Evolutionary conservation across 2,113 vertebrate genomes (phyloP), one percentile per base, ranked within the genome.

Genomic region (Pagrus major): DNA sequence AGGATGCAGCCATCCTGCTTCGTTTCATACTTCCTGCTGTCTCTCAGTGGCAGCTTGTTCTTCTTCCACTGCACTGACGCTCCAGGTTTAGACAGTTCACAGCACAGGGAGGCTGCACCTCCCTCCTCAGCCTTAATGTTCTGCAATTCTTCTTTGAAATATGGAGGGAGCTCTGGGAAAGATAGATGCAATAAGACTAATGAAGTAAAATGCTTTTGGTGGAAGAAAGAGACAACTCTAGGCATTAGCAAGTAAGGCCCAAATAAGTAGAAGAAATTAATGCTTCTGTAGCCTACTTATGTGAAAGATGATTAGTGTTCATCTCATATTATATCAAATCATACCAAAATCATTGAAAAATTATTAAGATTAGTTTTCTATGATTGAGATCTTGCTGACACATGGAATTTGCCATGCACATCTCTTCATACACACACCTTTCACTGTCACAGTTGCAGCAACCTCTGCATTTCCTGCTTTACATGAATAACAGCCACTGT

Each of bases 391-490:
- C 6, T 6, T 60, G 52, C 2, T 46, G 12, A 55, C 29, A 37
- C 1, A n/a, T 37, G 15, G 4, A 1, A 25, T 12, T 51, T 27
- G 1, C 29, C 2, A 29, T 33, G 15, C 6, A 56, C 16, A 35
- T 33, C 9, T 18, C 9, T 2, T 0, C 11, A 27, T 58, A 7
- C 10, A 68, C 92, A 89, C 86, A 96, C 97, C 97, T 93, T 91
- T 96, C 60, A 98, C 96, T 27, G 68, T 14, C 0, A 94, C 1
- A 31, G 46, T 52, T 11, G 89, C 90, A 71, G 72, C 37, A 0
- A 88, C 91, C 39, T 89, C 90, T 27, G 54, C 55, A 52, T 6
- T 55, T 59, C 71, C 88, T 25, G 78, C 61, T 46, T 39, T 66
- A 73, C 90, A 94, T 0, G 76, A 3, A 85, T 93, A 94, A 77